Conservation (phyloP, 1,140 invertebrate genomes). For the Caenorhabditis inopinata region DNA sequence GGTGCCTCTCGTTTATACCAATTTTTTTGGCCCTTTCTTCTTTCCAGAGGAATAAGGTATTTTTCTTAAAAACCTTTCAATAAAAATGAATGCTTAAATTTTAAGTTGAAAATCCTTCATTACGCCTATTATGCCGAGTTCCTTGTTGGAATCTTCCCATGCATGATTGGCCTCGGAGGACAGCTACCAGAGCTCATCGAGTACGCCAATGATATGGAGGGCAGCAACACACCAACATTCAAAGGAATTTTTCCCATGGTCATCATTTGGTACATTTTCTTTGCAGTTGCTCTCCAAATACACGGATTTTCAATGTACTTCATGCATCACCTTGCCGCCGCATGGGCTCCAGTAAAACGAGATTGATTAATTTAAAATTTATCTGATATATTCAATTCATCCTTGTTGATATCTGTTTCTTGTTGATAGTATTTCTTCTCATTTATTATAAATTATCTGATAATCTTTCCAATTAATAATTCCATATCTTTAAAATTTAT, state of each 20-base stretch:
- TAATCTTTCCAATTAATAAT: slow-evolving; percentile 22
- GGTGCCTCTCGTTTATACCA: slow-evolving; percentile 82
- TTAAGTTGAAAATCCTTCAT: slow-evolving; percentile 72
- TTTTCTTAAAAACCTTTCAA: background rate
- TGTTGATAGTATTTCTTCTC: background rate
- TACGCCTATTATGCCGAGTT: slow-evolving; percentile 81
- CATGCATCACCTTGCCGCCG: slow-evolving; percentile 79
- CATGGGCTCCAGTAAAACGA: slow-evolving; percentile 72
- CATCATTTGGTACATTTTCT: slow-evolving; percentile 88
- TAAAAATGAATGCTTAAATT: background rate
- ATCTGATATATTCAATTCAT: background rate
- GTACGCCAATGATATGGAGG: slow-evolving; percentile 45
- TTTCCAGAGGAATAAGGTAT: slow-evolving; percentile 78
- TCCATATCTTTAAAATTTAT: background rate
- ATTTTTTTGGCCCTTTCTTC: slow-evolving; percentile 83
- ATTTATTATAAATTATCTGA: background rate
- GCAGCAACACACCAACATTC: slow-evolving; percentile 60
- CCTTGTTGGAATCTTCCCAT: slow-evolving; percentile 77
- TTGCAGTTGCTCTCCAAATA: slow-evolving; percentile 82
- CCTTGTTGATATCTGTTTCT: slow-evolving; percentile 17
- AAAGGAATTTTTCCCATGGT: slow-evolving; percentile 79
- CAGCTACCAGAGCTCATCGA: slow-evolving; percentile 47
- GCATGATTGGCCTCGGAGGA: slow-evolving; percentile 68
- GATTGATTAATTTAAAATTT: background rate
- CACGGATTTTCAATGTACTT: slow-evolving; percentile 87